These are phyloP conservation scores for Hecatera dysodea DNA, from an alignment of 2,888 invertebrate species.

Conservation along the genomic window DNA sequence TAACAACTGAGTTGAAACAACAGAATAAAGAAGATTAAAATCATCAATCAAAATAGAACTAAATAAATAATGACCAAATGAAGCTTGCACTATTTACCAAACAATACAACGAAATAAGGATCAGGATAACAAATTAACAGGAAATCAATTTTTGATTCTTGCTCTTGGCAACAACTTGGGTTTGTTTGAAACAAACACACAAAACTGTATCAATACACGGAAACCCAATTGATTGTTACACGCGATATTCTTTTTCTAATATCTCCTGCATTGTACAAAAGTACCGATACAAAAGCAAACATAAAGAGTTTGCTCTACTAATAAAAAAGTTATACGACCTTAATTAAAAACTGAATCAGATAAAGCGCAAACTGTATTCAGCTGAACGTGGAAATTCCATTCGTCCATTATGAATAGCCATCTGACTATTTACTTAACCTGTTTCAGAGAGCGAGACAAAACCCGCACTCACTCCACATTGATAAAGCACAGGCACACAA, in stretches of 20 bases:
- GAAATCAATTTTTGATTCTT: constrained; percentile 5
- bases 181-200: constrained; percentile 18
- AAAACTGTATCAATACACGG: constrained; percentile 15
- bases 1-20: constrained; percentile 3
- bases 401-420: constrained; percentile 79
- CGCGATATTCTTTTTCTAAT: constrained; percentile 7
- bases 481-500: constrained; percentile 76
- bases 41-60: background rate
- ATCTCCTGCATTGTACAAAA: constrained; percentile 17
- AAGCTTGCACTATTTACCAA: background rate
- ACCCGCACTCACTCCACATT: constrained; percentile 74
- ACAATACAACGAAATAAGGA: background rate
- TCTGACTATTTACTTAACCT: constrained; percentile 87
- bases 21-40: background rate
- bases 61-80: background rate
- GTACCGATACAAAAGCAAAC: constrained; percentile 43
- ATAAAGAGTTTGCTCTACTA: constrained; percentile 32
- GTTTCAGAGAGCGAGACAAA: constrained; percentile 80
- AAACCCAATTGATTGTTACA: constrained; percentile 31
- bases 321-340: constrained; percentile 69
- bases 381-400: constrained; percentile 77
- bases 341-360: constrained; percentile 84
- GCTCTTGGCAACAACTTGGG: background rate
- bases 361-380: constrained; percentile 80
- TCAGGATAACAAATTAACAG: background rate